Evolutionary conservation across 2,113 vertebrate species (phyloP).

Genomic region (Anoura caudifer): DNA sequence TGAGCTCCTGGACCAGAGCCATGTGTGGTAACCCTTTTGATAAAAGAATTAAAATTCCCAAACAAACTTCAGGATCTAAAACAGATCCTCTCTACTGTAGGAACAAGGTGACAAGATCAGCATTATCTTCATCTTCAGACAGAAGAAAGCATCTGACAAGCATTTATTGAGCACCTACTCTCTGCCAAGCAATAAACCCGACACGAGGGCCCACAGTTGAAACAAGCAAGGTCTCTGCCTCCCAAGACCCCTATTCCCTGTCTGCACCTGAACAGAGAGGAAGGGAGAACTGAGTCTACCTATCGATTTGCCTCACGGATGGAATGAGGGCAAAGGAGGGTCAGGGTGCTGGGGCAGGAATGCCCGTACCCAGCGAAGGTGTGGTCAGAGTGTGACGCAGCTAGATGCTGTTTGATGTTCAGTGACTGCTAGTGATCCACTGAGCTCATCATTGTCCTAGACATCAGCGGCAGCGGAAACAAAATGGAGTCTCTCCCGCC

Average conservation of each 20-base stretch:
- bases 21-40: neutral
- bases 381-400: rapidly evolving
- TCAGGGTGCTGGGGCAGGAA: rapidly evolving
- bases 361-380: rapidly evolving
- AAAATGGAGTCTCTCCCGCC: neutral
- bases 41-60: neutral
- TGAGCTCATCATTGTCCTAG: neutral
- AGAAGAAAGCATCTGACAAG: neutral
- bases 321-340: rapidly evolving
- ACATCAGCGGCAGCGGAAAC: neutral
- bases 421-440: neutral
- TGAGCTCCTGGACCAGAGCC: neutral
- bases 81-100: neutral
- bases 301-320: rapidly evolving
- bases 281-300: too few relatives aligned
- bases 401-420: rapidly evolving
- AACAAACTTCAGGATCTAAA: neutral
- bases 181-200: neutral
- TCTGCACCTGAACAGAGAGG: neutral
- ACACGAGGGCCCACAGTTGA: neutral
- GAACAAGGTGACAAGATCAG: neutral
- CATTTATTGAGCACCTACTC: neutral
- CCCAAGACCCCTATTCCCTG: neutral
- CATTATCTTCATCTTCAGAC: neutral
- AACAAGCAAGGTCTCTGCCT: too few relatives aligned